Conservation (phyloP, 2,888 invertebrate species). For the Stenolophus ochropezus region DNA sequence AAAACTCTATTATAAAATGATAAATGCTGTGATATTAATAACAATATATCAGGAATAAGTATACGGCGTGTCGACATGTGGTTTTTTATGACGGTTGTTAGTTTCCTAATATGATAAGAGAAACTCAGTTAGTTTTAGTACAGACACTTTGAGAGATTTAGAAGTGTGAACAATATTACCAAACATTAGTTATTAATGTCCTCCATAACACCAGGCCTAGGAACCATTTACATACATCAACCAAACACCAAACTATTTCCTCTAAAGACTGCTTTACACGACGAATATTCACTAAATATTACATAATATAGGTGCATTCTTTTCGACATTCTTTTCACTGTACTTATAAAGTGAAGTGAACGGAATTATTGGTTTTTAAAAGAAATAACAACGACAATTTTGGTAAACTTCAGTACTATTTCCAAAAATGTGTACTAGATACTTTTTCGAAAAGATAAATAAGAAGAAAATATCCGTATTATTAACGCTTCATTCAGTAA, state of each 20-base stretch:
- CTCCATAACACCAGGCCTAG: background rate
- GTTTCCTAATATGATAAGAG: background rate
- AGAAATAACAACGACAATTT: no score
- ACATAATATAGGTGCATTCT: background rate
- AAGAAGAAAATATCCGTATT: no score
- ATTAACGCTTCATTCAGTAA: no score
- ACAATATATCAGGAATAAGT: background rate
- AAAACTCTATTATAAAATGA: background rate
- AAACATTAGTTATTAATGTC: conserved; percentile 12
- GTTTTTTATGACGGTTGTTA: background rate
- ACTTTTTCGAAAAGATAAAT: no score
- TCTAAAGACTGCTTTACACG: background rate
- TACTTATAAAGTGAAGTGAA: no score
- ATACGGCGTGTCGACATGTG: background rate
- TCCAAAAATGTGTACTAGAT: no score
- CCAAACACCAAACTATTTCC: background rate
- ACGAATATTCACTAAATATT: background rate
- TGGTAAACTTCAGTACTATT: no score
- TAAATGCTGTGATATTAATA: background rate
- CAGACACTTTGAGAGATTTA: background rate
- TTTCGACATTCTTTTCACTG: no score
- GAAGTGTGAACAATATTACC: conserved; percentile 11
- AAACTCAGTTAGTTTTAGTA: background rate
- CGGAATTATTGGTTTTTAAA: no score
- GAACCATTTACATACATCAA: background rate